Evolutionary conservation across 1,140 invertebrate genomes (phyloP).

Genomic region (Philopotamus ludificatus): DNA sequence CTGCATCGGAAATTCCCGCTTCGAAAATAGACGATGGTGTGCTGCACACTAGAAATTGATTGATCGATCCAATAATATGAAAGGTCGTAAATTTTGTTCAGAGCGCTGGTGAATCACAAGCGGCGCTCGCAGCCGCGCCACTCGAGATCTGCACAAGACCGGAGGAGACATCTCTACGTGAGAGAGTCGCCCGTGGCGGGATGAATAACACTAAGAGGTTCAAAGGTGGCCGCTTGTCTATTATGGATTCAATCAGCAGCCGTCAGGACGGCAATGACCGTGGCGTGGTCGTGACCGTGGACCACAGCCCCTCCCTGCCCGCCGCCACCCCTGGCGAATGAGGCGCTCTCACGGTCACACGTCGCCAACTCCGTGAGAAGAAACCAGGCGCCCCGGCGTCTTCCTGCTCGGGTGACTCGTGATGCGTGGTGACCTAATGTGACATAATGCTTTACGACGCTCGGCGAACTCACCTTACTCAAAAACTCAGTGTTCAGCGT

Average conservation of each 20-base stretch:
- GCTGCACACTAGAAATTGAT: too few species aligned
- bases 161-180: too few species aligned
- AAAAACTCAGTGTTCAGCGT: too few species aligned
- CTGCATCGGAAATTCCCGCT: too few species aligned
- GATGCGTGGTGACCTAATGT: background rate
- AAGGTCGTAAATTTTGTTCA: too few species aligned
- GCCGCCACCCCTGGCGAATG: background rate
- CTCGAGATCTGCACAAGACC: too few species aligned
- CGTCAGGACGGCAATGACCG: slow-evolving; percentile 16
- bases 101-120: too few species aligned
- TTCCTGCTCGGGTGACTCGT: background rate
- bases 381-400: background rate
- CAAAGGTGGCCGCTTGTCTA: slow-evolving; percentile 14
- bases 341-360: background rate
- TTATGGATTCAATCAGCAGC: background rate
- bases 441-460: too few species aligned
- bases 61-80: too few species aligned
- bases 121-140: too few species aligned
- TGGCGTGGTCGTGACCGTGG: slow-evolving; percentile 16
- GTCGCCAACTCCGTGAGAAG: background rate
- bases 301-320: background rate
- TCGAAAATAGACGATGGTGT: too few species aligned
- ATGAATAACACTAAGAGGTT: slow-evolving; percentile 17
- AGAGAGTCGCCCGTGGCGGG: slow-evolving; percentile 1
- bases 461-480: too few species aligned